Conservation (phyloP, 2,797 vertebrate genomes). For the Acanthis flammea region DNA sequence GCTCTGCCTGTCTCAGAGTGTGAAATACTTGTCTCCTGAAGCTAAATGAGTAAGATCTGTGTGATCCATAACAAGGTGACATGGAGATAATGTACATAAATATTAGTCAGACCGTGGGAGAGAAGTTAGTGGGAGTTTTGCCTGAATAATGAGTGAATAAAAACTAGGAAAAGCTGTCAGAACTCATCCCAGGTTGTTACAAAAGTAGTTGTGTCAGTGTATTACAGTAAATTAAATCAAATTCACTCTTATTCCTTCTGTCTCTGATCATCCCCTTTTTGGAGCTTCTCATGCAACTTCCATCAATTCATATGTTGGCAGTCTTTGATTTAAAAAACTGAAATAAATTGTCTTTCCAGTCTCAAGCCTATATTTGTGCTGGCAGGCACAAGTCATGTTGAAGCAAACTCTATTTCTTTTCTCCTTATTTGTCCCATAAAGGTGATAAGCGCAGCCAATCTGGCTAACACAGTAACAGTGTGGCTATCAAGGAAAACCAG, state of each 20-base stretch:
- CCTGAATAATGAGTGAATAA: neutral
- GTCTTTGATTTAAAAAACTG: neutral
- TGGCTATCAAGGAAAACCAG: neutral
- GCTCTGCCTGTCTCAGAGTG: neutral
- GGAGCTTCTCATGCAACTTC: neutral
- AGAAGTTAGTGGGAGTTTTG: slow-evolving; percentile 21
- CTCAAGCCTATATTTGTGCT: neutral
- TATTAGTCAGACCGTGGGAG: slow-evolving; percentile 7
- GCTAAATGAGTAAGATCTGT: slow-evolving; percentile 17
- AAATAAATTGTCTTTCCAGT: neutral
- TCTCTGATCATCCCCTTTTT: neutral
- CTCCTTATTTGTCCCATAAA: neutral
- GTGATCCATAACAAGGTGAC: neutral
- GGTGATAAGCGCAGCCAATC: neutral
- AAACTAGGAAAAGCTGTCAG: neutral
- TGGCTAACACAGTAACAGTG: neutral
- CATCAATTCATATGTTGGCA: neutral
- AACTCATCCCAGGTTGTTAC: neutral
- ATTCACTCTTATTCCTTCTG: neutral
- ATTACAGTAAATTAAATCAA: neutral
- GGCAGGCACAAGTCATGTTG: neutral
- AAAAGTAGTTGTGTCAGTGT: neutral
- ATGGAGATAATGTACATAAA: neutral
- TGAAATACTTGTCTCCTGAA: slow-evolving; percentile 3
- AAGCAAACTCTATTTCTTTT: neutral